Percentiles rank a stretch among this genome's conserved stretches.
Evolutionary conservation across 2,888 invertebrate genomes (phyloP).

Genomic region (Rambutsinella grinnellia): DNA sequence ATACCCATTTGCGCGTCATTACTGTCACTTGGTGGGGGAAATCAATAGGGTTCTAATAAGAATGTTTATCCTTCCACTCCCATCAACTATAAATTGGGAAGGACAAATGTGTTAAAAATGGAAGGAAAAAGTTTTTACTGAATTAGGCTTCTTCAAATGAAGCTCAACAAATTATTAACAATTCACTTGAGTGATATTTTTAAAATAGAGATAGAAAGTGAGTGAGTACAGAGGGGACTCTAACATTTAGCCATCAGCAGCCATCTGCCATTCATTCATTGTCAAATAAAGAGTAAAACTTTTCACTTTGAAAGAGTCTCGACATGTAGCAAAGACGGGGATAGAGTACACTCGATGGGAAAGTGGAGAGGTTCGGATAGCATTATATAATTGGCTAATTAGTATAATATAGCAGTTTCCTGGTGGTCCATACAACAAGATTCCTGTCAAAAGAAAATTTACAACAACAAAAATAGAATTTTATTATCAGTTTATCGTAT

Average conservation of each 20-base stretch:
- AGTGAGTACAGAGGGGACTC: conserved; percentile 12
- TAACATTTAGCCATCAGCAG: conserved; percentile 21
- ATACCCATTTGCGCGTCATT: conserved; percentile 42
- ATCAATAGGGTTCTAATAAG: no score
- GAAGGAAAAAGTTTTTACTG: no score
- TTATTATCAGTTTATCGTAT: neutral
- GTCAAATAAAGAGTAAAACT: conserved; percentile 24
- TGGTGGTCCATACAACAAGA: conserved; percentile 77
- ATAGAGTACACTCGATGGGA: neutral
- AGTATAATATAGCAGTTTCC: conserved; percentile 78
- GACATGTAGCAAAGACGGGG: neutral
- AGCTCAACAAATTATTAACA: neutral
- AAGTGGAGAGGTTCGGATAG: neutral
- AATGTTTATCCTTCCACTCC: no score
- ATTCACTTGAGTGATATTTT: neutral
- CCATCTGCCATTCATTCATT: conserved; percentile 36
- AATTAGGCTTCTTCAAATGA: neutral
- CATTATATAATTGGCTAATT: neutral
- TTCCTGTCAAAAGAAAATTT: conserved; percentile 68
- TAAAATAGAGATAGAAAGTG: conserved; percentile 1
- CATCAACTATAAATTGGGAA: no score
- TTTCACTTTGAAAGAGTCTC: neutral
- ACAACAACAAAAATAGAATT: conserved; percentile 27
- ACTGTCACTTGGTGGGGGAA: neutral
- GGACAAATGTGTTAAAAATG: no score